Conservation (phyloP, 2,113 vertebrate genomes). For the Eretmochelys imbricata region DNA sequence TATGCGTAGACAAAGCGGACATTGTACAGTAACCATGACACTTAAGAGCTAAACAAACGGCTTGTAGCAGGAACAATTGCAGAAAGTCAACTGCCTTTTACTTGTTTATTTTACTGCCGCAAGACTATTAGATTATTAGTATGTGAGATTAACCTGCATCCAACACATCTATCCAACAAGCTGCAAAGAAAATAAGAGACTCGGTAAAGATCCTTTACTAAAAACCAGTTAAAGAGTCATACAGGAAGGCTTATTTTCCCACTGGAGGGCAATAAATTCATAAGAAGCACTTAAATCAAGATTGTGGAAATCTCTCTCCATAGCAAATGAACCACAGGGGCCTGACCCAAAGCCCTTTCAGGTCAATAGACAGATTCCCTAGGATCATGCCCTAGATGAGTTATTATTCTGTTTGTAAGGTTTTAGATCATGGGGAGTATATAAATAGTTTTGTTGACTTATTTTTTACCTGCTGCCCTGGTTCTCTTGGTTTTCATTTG, state of each 20-base stretch:
- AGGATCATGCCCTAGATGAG: neutral
- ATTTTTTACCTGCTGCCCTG: neutral
- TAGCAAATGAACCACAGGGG: neutral
- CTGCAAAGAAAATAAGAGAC: neutral
- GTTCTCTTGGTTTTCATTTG: neutral
- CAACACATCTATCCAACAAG: neutral
- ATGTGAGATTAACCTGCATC: neutral
- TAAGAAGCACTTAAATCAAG: rapidly evolving
- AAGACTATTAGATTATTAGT: neutral
- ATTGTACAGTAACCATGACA: neutral
- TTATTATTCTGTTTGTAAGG: neutral
- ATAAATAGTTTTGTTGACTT: neutral
- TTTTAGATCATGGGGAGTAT: neutral
- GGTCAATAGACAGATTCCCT: neutral
- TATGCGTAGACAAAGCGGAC: neutral
- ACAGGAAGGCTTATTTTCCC: rapidly evolving
- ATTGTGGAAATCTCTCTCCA: neutral
- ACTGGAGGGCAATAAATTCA: rapidly evolving
- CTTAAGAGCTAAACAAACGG: rapidly evolving
- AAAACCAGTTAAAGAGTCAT: neutral
- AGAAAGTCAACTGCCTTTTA: neutral
- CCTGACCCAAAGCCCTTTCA: neutral
- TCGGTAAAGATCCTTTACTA: neutral
- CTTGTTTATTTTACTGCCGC: neutral
- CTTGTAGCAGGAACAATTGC: neutral